Evolutionary conservation across 2,888 invertebrate species (phyloP), one percentile per base, ranked within the genome.

Genomic region (Hecatera dysodea): DNA sequence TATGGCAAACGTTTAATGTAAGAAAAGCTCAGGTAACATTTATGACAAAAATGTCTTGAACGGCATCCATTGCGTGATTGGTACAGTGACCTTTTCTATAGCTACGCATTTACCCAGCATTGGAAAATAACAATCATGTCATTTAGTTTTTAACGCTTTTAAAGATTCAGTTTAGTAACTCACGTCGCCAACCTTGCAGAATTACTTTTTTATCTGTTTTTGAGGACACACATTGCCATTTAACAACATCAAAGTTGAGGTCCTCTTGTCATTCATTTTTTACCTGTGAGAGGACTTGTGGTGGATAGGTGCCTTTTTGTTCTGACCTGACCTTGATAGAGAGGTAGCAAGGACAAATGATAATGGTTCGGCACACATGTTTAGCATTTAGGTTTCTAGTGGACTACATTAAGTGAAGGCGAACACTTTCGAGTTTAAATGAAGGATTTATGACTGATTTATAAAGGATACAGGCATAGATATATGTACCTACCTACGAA

Each of bases 151-250:
- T 68, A 55, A 70, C 71, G 68, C 61, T 75, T 75, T 71, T 79
- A 74, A 64, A 79, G 75, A 72, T 75, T 72, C 76, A 72, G 82
- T 85, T 88, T 84, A 84, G 87, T 86, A 86, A 82, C 81, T 80
- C 83, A 83, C 87, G 89, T 86, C 86, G 89, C 83, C 88, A 90
- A 89, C 91, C 92, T 93, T 92, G 90, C 82, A 74, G 81, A 85
- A 84, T 82, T 82, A 82, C 81, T 89, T 91, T 91, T 92, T 91
- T 89, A 82, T 88, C 82, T 80, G 81, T 89, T 92, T 92, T 91
- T 92, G 89, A 91, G 90, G 91, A 90, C 92, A 91, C 88, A 87
- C 89, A 86, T 87, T 89, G 90, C 90, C 91, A 92, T 91, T 93
- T 92, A 92, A 89, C 88, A 84, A 89, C 90, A 90, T 91, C 91